Conservation (phyloP, 2,888 invertebrate species). For the Caprella mutica region DNA sequence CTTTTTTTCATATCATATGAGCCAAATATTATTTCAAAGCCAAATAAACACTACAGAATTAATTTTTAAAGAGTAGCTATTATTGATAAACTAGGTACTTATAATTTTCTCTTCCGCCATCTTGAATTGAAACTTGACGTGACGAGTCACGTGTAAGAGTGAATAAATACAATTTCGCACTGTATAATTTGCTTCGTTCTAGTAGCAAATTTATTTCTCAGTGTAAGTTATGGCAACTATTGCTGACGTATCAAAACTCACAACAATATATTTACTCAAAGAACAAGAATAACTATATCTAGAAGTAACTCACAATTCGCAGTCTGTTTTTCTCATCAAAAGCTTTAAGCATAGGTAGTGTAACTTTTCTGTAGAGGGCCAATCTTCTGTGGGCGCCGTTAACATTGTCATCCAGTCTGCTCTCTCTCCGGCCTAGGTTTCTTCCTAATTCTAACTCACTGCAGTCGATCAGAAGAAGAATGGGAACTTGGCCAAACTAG, state of each 20-base stretch:
- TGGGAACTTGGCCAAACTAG: conserved; percentile 64
- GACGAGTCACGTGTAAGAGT: too few relatives aligned
- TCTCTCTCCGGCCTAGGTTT: conserved; percentile 40
- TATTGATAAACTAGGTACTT: too few relatives aligned
- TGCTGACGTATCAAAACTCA: too few relatives aligned
- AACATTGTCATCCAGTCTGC: conserved; percentile 71
- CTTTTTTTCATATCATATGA: too few relatives aligned
- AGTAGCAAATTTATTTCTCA: too few relatives aligned
- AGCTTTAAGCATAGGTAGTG: conserved; percentile 75
- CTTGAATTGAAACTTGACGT: too few relatives aligned
- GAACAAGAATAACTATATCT: neutral
- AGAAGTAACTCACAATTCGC: conserved; percentile 58
- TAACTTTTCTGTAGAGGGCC: conserved; percentile 73
- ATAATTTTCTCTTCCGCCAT: too few relatives aligned
- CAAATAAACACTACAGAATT: neutral
- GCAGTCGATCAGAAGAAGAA: conserved; percentile 75
- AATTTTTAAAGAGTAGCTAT: neutral
- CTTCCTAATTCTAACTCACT: conserved; percentile 77
- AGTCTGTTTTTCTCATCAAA: conserved; percentile 70
- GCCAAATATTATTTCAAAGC: neutral
- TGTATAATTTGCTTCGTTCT: too few relatives aligned
- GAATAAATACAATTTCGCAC: too few relatives aligned
- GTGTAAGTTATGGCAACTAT: too few relatives aligned
- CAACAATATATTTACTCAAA: too few relatives aligned
- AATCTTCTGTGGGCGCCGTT: conserved; percentile 70